Evolutionary conservation across 2,113 vertebrate species (phyloP).

Genomic region (Chaetops frenatus): DNA sequence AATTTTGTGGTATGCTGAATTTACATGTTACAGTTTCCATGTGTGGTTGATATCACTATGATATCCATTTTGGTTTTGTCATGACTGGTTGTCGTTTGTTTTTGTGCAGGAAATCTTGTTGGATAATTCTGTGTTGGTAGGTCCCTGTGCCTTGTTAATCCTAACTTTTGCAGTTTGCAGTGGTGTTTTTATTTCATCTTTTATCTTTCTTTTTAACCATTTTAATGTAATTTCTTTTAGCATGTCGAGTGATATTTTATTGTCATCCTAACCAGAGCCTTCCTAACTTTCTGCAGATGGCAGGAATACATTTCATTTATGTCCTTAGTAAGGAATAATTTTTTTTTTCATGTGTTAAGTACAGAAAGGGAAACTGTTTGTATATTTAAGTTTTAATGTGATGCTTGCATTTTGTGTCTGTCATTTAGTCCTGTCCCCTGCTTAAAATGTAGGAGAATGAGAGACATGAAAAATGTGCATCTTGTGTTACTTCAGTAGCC

Average conservation of each 20-base stretch:
- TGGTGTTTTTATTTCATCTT: constrained; percentile 61
- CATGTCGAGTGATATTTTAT: constrained; percentile 68
- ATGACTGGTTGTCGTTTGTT: constrained; percentile 82
- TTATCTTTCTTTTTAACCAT: constrained; percentile 61
- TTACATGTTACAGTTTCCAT: constrained; percentile 16
- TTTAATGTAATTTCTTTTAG: constrained; percentile 64
- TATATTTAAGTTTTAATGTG: constrained; percentile 50
- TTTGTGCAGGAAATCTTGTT: constrained; percentile 93
- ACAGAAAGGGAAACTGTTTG: neutral
- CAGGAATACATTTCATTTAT: constrained; percentile 21
- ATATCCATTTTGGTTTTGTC: constrained; percentile 67
- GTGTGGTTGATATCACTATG: constrained; percentile 56
- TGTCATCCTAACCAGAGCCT: constrained; percentile 45
- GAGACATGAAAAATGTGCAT: neutral
- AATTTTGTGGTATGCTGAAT: neutral
- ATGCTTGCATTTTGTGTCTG: constrained; percentile 67
- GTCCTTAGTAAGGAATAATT: constrained; percentile 36
- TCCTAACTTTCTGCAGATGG: constrained; percentile 64
- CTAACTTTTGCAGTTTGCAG: constrained; percentile 68
- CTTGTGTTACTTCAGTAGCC: neutral
- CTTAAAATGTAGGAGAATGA: constrained; percentile 54
- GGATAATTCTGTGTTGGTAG: constrained; percentile 96
- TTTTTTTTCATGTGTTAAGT: constrained; percentile 39
- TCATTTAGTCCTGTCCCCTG: neutral
- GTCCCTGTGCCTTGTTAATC: constrained; percentile 72